Evolutionary conservation across 2,888 invertebrate genomes (phyloP), one percentile per base, ranked within the genome.

Genomic region (Agelastica alni): DNA sequence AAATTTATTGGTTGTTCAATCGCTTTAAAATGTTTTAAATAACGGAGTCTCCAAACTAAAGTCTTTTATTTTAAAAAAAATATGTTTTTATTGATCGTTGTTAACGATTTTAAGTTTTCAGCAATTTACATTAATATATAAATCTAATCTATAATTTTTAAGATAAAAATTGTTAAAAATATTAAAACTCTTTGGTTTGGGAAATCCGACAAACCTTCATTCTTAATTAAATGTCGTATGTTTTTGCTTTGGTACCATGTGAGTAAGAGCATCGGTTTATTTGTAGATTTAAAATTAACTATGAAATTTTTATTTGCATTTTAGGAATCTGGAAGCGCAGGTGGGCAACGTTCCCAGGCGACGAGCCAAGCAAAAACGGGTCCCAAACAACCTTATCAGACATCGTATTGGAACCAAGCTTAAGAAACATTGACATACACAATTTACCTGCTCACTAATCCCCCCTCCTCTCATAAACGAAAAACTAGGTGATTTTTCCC

Each of bases 381-480:
- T 49, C 80, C 81, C 71, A 86, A 86, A 77, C 84, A 84, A 59
- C 75, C 78, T 60, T 86, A 85, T 78, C 81, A 82, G 69, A 80
- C 81, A 73, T 83, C 83, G 56, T 85, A 84, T 75, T 85, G 85
- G 85, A 80, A 83, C 70, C 82, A 83, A 71, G 83, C 84, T 77
- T 84, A 83, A 68, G 54, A 44, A 12, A 44, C 31, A 49, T 22
- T 32, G 60, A 32, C 14, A 49, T 22, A 47, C 57, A 52, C 56
- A 48, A 46, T 60, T 43, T 57, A 60, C 52, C 59, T 61, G 65
- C 67, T 65, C 68, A 65, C 62, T 60, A 60, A 65, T 64, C 67
- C 46, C 52, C 48, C 61, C 58, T 59, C 55, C 54, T 52, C 49
- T 53, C 51, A 49, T 55, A 56, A 42, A 22, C 30, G 16, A 42